These are phyloP conservation scores for Fratercula arctica DNA, from an alignment of 2,797 vertebrate genomes.

Conservation along the genomic window DNA sequence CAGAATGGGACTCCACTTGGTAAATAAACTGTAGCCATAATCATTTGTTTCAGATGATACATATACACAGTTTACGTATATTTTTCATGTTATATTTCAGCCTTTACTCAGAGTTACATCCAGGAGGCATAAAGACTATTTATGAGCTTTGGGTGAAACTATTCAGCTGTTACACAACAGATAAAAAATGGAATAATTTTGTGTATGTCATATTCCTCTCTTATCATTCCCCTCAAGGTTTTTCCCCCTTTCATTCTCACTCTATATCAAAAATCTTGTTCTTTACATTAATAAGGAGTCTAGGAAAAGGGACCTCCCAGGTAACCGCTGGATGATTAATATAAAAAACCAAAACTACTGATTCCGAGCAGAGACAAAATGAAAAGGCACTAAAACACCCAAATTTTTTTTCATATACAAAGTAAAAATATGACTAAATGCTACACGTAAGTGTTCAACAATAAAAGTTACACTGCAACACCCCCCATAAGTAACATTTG, in stretches of 20 bases:
- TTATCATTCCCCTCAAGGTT: background rate
- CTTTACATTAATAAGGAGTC: background rate
- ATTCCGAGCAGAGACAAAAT: background rate
- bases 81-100: conserved; percentile 20
- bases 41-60: conserved; percentile 53
- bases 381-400: background rate
- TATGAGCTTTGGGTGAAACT: background rate
- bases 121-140: conserved; percentile 1
- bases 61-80: background rate
- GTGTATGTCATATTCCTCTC: background rate
- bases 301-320: background rate
- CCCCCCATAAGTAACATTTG: rapidly evolving
- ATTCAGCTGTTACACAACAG: background rate
- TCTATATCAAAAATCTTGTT: background rate
- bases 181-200: background rate
- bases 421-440: background rate
- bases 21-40: conserved; percentile 67
- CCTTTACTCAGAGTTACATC: background rate
- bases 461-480: background rate
- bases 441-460: background rate
- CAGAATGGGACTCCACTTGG: conserved; percentile 57
- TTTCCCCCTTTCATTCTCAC: background rate
- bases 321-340: background rate
- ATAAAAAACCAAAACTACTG: background rate
- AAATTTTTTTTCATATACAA: background rate